Conservation (phyloP, 2,888 invertebrate species). For the Callyntrura sp. region DNA sequence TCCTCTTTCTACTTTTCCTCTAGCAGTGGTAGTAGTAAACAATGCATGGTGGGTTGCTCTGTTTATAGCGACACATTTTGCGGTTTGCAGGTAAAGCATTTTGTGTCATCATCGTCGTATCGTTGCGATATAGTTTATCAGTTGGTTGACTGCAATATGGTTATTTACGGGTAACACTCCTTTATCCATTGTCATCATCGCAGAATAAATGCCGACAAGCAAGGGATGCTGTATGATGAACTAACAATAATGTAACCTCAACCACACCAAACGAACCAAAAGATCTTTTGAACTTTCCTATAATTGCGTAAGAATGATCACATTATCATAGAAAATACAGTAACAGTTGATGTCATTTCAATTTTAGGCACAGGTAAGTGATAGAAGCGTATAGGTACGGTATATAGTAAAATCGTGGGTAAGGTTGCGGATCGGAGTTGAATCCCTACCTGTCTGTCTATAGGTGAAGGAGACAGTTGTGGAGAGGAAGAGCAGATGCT, state of each 20-base stretch:
- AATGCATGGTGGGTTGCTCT: conserved; percentile 62
- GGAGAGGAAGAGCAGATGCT: conserved; percentile 66
- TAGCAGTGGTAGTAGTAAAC: conserved; percentile 59
- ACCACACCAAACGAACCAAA: conserved; percentile 54
- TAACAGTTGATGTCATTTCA: conserved; percentile 64
- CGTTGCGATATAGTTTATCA: conserved; percentile 53
- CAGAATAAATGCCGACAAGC: background rate
- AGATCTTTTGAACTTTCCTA: conserved; percentile 68
- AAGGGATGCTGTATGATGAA: conserved; percentile 49
- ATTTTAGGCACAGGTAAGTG: conserved; percentile 11
- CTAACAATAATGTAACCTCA: conserved; percentile 45
- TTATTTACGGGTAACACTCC: conserved; percentile 5
- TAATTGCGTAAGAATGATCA: conserved; percentile 47
- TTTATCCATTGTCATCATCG: conserved; percentile 33
- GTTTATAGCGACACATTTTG: conserved; percentile 68
- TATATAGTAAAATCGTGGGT: conserved; percentile 52
- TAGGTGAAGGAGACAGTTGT: conserved; percentile 41
- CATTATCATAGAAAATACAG: conserved; percentile 32
- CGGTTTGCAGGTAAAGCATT: conserved; percentile 59
- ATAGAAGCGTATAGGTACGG: background rate
- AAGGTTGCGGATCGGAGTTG: conserved; percentile 53
- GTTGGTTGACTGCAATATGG: conserved; percentile 48
- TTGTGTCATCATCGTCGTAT: conserved; percentile 9
- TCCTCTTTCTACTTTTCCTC: conserved; percentile 5
- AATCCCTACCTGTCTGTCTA: conserved; percentile 15